Evolutionary conservation across 2,113 vertebrate genomes (phyloP).

Genomic region (Rhipidura dahli): DNA sequence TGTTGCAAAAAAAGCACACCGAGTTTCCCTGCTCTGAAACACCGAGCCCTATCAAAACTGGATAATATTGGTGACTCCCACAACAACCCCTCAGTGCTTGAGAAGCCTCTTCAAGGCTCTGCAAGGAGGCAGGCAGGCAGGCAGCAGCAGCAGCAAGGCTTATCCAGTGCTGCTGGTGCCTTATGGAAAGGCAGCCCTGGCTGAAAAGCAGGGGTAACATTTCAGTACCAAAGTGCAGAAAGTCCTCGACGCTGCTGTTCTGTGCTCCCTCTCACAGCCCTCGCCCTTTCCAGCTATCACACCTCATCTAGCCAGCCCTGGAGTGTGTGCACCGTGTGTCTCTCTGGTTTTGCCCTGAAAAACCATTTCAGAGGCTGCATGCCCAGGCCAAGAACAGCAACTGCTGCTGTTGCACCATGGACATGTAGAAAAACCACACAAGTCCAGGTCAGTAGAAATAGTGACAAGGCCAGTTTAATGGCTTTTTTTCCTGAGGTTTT

Average conservation of each 20-base stretch:
- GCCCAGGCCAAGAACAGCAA: background rate
- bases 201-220: background rate
- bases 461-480: too few relatives aligned
- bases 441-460: too few relatives aligned
- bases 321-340: fast-evolving
- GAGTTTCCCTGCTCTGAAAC: background rate
- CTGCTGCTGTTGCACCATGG: too few relatives aligned
- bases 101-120: background rate
- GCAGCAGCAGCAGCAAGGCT: fast-evolving
- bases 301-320: background rate
- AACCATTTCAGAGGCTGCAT: background rate
- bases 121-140: background rate
- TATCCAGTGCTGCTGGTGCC: background rate
- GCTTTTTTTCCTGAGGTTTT: too few relatives aligned
- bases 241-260: background rate
- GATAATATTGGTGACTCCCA: background rate
- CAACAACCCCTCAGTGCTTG: background rate
- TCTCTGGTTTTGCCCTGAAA: background rate
- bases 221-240: background rate
- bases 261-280: background rate
- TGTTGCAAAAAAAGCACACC: background rate
- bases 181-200: background rate
- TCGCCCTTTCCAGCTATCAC: background rate
- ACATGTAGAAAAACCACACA: too few relatives aligned
- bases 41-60: background rate